phyloP scores from a whole-genome alignment of 2,113 vertebrate species.

The Oriolus oriolus region DNA sequence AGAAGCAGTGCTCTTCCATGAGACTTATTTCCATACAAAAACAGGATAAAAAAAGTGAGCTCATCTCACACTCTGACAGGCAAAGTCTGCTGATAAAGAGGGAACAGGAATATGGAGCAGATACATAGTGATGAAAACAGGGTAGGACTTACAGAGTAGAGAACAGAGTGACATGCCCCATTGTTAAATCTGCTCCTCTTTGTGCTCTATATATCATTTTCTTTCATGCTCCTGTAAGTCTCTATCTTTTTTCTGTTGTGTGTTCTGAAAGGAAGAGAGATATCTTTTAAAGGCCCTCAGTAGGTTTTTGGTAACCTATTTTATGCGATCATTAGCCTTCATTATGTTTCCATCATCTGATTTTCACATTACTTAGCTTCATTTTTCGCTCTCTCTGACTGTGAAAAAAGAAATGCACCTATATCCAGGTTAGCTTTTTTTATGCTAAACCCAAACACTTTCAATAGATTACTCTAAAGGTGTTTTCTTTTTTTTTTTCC shows the following conservation, averaged over 20 bases:
- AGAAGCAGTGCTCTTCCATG: neutral
- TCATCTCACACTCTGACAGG: neutral
- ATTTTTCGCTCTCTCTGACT: neutral
- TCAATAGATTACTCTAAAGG: neutral
- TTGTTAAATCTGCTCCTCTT: slow-evolving; percentile 43
- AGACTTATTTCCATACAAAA: slow-evolving; percentile 12
- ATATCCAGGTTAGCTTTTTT: neutral
- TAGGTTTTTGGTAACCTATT: slow-evolving; percentile 43
- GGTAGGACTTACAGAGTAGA: neutral
- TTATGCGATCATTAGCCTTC: slow-evolving; percentile 48
- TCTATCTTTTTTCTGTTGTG: neutral
- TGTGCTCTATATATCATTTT: slow-evolving; percentile 14
- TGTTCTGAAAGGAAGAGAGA: slow-evolving; percentile 36
- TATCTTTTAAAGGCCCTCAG: slow-evolving; percentile 21
- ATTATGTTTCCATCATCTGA: slow-evolving; percentile 9
- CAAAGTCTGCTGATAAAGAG: slow-evolving; percentile 30
- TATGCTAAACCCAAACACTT: neutral
- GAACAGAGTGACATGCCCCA: neutral
- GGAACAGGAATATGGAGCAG: neutral
- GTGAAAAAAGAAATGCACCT: neutral
- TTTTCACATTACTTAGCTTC: slow-evolving; percentile 4
- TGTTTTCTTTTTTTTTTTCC: rapidly evolving
- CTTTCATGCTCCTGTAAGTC: slow-evolving; percentile 13
- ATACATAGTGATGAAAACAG: slow-evolving; percentile 20
- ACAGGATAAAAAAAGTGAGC: neutral